Percentiles rank a stretch among this genome's conserved stretches.
Conservation (phyloP, 37 sponge, comb jelly and placozoan species). For the Beroe forskalii region DNA sequence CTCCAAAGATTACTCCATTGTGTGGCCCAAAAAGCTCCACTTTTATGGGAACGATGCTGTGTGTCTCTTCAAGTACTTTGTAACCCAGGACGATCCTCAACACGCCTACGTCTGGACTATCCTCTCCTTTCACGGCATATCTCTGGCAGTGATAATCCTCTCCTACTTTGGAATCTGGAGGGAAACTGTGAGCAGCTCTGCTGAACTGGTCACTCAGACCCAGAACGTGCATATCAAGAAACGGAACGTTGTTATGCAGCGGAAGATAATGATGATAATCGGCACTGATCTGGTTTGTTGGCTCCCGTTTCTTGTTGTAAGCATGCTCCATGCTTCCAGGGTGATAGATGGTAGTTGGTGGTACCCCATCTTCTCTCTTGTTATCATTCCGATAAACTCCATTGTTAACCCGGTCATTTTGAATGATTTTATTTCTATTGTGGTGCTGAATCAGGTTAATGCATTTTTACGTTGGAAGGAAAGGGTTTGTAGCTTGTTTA, state of each 20-base stretch:
- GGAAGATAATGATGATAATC: not conserved
- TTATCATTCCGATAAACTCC: not conserved
- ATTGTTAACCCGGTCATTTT: not conserved
- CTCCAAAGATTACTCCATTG: not conserved
- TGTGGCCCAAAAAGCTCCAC: not conserved
- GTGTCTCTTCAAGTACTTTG: constrained; percentile 42
- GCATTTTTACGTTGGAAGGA: no score
- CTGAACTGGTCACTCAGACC: not conserved
- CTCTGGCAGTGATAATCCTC: not conserved
- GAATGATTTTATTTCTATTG: not conserved
- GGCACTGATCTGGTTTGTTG: not conserved
- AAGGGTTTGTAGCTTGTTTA: no score
- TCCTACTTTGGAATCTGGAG: not conserved
- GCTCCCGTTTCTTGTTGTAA: not conserved
- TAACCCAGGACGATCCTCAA: constrained; percentile 16
- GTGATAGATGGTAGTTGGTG: not conserved
- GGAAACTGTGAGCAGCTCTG: not conserved
- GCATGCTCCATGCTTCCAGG: not conserved
- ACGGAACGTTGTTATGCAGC: not conserved
- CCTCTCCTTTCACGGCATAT: not conserved
- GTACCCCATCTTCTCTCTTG: not conserved
- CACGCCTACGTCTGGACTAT: not conserved
- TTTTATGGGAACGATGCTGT: constrained; percentile 35
- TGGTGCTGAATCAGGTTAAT: not conserved
- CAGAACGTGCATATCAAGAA: not conserved